These are phyloP conservation scores for Psix sp. DNA, from an alignment of 1,140 invertebrate species.

Conservation along the genomic window DNA sequence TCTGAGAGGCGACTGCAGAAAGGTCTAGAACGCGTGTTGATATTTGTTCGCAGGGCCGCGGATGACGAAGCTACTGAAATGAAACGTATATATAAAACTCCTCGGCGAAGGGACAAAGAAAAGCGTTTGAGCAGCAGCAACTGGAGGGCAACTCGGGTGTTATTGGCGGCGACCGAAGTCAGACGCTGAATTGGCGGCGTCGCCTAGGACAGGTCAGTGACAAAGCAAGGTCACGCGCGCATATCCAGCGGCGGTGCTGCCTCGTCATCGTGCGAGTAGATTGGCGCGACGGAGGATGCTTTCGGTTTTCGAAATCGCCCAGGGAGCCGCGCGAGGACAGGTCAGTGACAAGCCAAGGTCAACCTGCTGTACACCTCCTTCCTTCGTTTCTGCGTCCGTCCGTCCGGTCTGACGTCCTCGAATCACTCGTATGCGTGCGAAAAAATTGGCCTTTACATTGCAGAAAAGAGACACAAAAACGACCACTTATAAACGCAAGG, in stretches of 20 bases:
- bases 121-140: neutral
- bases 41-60: too few species aligned
- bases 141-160: too few species aligned
- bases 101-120: neutral
- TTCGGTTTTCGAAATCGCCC: conserved; percentile 58
- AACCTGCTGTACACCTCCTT: conserved; percentile 42
- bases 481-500: conserved; percentile 55
- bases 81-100: too few species aligned
- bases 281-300: conserved; percentile 44
- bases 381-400: conserved; percentile 14
- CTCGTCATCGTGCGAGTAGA: conserved; percentile 37
- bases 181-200: conserved; percentile 32
- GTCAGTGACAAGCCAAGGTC: conserved; percentile 62
- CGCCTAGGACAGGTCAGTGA: conserved; percentile 76
- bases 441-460: conserved; percentile 61
- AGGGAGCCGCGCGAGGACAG: conserved; percentile 52
- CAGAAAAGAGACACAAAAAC: conserved; percentile 57
- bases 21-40: too few species aligned
- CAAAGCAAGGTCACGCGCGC: conserved; percentile 72
- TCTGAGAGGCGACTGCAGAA: neutral
- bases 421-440: conserved; percentile 56
- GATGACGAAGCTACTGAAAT: too few species aligned
- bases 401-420: conserved; percentile 58
- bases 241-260: conserved; percentile 45
- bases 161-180: conserved; percentile 13